Conservation (phyloP, 2,888 invertebrate species). For the Dexiosoma caninum region DNA sequence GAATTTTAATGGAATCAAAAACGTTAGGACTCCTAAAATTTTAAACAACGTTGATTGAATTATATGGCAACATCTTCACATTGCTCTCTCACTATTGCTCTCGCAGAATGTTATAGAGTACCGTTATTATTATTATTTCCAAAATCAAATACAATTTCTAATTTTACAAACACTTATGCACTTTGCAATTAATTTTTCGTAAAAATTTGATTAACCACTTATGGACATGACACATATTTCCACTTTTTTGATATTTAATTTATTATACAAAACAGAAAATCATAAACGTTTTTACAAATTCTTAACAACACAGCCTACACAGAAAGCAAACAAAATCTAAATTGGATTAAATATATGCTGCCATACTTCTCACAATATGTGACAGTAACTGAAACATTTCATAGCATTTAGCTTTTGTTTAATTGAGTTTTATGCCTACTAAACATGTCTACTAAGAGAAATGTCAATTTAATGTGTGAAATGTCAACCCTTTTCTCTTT, state of each 20-base stretch:
- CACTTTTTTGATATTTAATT: not conserved
- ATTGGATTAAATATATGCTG: not conserved
- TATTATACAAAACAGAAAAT: not conserved
- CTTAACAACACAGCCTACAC: not conserved
- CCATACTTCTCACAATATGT: not conserved
- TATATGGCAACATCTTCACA: too few relatives aligned
- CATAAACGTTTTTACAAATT: not conserved
- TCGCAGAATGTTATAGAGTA: not conserved
- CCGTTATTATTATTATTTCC: constrained; percentile 3
- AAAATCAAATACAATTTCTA: not conserved
- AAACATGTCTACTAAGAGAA: constrained; percentile 38
- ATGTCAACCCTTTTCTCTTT: constrained; percentile 73
- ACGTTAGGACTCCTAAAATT: too few relatives aligned
- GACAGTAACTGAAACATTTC: not conserved
- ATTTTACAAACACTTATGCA: not conserved
- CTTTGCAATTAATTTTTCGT: not conserved
- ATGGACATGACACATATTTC: not conserved
- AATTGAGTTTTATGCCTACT: not conserved
- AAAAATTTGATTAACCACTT: not conserved
- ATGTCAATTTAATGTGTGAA: constrained; percentile 67
- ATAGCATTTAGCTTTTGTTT: constrained; percentile 13
- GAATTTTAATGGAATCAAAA: too few relatives aligned
- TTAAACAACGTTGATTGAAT: too few relatives aligned
- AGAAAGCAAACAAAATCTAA: not conserved
- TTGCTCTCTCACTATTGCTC: not conserved